Base-by-base conservation (phyloP, 2,113 vertebrate species). In the Carassius carassius region DNA sequence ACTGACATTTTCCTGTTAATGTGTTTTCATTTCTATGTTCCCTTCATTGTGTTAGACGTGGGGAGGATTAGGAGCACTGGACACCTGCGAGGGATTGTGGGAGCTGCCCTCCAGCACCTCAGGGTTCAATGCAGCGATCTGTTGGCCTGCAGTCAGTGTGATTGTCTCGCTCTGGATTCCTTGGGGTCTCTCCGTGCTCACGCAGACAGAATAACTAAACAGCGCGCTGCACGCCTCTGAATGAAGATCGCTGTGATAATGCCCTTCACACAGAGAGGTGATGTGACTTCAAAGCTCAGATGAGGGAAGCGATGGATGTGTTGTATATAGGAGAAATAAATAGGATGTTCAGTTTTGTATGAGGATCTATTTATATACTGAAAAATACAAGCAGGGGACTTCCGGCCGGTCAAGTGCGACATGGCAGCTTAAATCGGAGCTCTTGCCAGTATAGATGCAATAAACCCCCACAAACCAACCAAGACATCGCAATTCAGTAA, bases 251-350 rank as follows among this genome's bases (percentile, higher is more conserved):
- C 49, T 76, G 44, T 51, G 62, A 78, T 78, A 82, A 62, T 72
- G 25, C 72, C 41, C 80, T 85, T 54, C 49, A 76, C 7, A 75
- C 47, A 16, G 74, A 16, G 74, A 86, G 74, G 35, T 41, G 14
- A 21, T 12, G 35, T 78, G 85, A 83, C 75, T 32, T 77, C 54
- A 58, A 75, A 63, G 14, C 81, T 70, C 12, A 17, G 77, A 72
- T 19, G 21, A 69, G 13, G 37, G 85, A 70, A 14, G 23, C 10
- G 4, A 1, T 76, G 35, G 29, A 62, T 32, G 29, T 63, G 10
- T 65, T 82, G 19, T 29, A n/a, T 65, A 17, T 32, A 14, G 12
- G 65, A 35, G 6, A 67, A 29, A 35, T 67, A 29, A 32, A 67
- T 32, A 7, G 16, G 14, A 29, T 29, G 14, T 29, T 32, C 3